Conservation (phyloP, 2,113 vertebrate species). For the Chelonoidis abingdonii region DNA sequence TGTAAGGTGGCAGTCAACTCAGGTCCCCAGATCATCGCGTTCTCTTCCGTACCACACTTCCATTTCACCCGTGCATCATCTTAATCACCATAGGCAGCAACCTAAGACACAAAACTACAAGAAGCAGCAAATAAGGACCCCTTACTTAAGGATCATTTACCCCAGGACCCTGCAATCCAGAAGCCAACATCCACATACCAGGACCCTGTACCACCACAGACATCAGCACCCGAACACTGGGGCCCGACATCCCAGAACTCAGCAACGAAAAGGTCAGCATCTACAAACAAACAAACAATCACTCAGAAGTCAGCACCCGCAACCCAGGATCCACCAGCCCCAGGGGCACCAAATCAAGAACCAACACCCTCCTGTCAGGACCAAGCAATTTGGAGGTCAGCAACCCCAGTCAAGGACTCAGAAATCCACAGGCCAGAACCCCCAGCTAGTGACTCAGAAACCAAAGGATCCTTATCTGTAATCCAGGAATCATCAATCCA, state of each 20-base stretch:
- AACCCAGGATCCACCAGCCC: background rate
- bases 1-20: background rate
- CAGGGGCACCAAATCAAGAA: background rate
- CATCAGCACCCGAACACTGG: background rate
- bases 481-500: background rate
- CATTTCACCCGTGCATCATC: background rate
- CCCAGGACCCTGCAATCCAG: background rate
- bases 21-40: background rate
- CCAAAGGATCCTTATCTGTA: background rate
- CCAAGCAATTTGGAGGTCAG: background rate
- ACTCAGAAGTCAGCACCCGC: background rate
- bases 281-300: background rate
- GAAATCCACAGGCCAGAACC: background rate
- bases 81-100: background rate
- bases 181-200: background rate
- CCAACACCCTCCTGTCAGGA: background rate
- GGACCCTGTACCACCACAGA: background rate
- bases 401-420: background rate
- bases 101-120: too few species aligned
- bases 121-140: background rate
- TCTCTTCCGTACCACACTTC: background rate
- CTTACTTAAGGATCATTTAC: background rate
- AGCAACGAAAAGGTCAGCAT: background rate
- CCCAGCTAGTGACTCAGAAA: background rate
- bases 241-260: background rate